phyloP scores from a whole-genome alignment of 2,797 vertebrate species.

The Pogonophryne albipinna region DNA sequence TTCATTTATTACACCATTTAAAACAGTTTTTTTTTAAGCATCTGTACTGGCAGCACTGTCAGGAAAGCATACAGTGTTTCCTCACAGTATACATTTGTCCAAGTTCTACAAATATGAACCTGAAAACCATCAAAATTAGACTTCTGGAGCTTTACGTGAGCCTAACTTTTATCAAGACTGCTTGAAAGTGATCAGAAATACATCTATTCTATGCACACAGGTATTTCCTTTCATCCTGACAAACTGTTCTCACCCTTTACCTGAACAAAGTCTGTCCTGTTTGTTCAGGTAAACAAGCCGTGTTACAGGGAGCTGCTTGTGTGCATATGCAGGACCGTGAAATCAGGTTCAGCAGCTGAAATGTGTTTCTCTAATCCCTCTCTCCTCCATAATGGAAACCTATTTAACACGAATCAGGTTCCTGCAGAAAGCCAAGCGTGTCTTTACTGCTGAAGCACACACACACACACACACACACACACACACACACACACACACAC shows the following conservation, averaged over 20 bases:
- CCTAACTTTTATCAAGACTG: background rate
- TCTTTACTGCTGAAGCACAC: background rate
- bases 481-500: too few relatives aligned
- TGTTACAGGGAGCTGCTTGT: background rate
- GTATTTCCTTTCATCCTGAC: background rate
- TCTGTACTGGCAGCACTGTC: background rate
- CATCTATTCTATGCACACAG: background rate
- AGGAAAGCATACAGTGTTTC: background rate
- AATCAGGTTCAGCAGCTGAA: background rate
- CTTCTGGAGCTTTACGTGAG: background rate
- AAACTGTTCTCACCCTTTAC: background rate
- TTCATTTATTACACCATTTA: too few relatives aligned
- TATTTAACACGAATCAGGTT: constrained; percentile 3
- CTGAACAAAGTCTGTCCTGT: background rate
- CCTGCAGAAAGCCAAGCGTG: background rate
- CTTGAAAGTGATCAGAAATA: background rate
- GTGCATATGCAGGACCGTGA: background rate
- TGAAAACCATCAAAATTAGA: background rate
- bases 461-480: background rate
- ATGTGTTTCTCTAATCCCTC: constrained; percentile 15
- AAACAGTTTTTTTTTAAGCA: background rate
- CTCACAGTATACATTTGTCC: background rate
- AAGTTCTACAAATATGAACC: background rate
- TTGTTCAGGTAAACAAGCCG: background rate
- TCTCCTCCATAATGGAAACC: background rate